Evolutionary conservation across 2,113 vertebrate genomes (phyloP).

Genomic region (Prolemur simus): DNA sequence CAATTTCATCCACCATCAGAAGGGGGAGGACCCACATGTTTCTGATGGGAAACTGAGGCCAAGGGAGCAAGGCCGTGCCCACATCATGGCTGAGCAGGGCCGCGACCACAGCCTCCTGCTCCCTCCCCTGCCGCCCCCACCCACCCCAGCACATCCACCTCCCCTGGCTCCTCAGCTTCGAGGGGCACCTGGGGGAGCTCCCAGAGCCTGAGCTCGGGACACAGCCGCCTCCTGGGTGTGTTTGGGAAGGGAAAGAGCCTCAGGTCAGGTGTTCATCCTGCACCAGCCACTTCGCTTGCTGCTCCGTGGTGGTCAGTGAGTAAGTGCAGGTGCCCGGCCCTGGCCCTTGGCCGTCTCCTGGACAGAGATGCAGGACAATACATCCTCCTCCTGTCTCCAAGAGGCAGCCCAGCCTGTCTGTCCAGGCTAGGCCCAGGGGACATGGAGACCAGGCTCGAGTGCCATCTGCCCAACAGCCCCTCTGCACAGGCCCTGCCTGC

Average conservation of each 20-base stretch:
- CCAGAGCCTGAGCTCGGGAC: neutral
- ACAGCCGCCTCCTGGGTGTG: neutral
- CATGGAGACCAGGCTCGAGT: rapidly evolving
- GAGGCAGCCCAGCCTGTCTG: neutral
- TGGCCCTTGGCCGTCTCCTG: neutral
- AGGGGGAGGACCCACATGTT: neutral
- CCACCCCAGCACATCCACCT: rapidly evolving
- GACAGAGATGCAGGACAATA: neutral
- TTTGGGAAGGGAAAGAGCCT: neutral
- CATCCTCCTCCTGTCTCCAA: too few relatives aligned
- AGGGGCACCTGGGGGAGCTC: neutral
- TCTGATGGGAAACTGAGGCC: neutral
- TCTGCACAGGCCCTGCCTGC: neutral
- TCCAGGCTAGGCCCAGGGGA: neutral
- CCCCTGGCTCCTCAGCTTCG: rapidly evolving
- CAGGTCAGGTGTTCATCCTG: rapidly evolving
- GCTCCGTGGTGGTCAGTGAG: too few relatives aligned
- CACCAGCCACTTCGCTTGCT: neutral
- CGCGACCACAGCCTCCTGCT: neutral
- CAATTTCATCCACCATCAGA: rapidly evolving
- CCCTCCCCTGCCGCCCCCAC: rapidly evolving
- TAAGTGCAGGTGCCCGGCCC: neutral
- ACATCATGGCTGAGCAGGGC: rapidly evolving
- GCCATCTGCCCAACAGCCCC: too few relatives aligned
- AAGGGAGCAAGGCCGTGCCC: neutral